Base-by-base conservation (phyloP, 2,797 vertebrate genomes). In the Mionectes olivaceus region DNA sequence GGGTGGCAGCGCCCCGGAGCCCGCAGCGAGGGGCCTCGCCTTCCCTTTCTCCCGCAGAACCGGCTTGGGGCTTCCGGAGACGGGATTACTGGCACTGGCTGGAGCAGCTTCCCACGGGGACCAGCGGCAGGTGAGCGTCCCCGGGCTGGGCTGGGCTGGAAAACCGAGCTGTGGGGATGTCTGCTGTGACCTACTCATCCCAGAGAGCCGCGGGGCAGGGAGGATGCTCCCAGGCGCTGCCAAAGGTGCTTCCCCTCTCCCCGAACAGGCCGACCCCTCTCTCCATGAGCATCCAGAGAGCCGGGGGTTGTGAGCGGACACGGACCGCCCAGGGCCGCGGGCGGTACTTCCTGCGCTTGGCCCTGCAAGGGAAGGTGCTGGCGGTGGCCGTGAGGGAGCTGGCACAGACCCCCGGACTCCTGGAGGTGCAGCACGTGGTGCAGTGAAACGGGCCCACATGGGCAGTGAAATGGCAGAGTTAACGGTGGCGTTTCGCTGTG, bases 301-400 rank as follows among this genome's bases (percentile, higher is more conserved):
- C 87, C 33, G 33, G 18, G 25, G 30, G 59, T 67, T 78, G 87
- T 0, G 80, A 59, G 80, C 25, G 28, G 65, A 44, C 80, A 41
- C 65, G 73, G 59, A 83, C 65, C 46, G 50, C 96, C 53, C 98
- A 98, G 96, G 99, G 99, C 39, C 96, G 97, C 7, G 99, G 99
- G 6, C 98, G 98, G 37, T 98, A 94, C 96, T 98, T 99, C 44
- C 96, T 99, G 78, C 96, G 98, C 35, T 76, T 98, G 86, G 98
- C 98, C 57, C 98, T 99, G 81, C 96, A 96, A 74, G 98, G 96
- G 69, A 98, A 97, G 96, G 89, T 90, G 79, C 95, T 99, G 93
- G 98, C 96, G 5, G 97, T 60, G 55, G 96, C 98, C 43, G 76
- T 99, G 92, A 96, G 90, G 78, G 97, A 98, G 97, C 95, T 99